Percentiles rank a stretch among this genome's conserved stretches.
These are phyloP conservation scores for Pachydiplax longipennis DNA, from an alignment of 2,888 invertebrate species.

Conservation along the genomic window DNA sequence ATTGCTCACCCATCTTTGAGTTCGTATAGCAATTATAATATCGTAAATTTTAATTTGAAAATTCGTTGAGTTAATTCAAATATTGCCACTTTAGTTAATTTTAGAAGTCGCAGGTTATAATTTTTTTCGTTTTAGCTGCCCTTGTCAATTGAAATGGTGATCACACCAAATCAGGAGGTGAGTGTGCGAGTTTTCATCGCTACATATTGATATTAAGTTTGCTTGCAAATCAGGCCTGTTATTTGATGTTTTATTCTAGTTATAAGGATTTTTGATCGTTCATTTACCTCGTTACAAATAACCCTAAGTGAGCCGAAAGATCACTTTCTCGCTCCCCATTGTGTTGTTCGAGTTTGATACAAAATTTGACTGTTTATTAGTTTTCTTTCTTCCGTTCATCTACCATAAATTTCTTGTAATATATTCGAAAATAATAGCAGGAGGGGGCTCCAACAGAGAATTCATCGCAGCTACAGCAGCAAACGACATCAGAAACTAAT, in stretches of 20 bases:
- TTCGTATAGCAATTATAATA: too few relatives aligned
- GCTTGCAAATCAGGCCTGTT: not conserved
- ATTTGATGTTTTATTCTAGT: not conserved
- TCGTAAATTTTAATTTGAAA: too few relatives aligned
- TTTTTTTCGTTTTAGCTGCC: not conserved
- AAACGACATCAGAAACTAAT: not conserved
- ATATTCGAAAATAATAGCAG: not conserved
- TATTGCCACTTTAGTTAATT: too few relatives aligned
- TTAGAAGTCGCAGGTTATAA: too few relatives aligned
- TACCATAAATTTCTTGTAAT: not conserved
- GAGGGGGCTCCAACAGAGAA: not conserved
- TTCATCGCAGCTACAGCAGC: not conserved
- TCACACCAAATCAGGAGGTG: constrained; percentile 8
- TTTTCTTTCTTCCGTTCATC: not conserved
- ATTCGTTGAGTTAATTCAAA: too few relatives aligned
- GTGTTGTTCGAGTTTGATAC: not conserved
- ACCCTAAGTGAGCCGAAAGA: not conserved
- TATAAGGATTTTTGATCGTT: not conserved
- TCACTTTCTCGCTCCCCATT: not conserved
- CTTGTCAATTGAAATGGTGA: not conserved
- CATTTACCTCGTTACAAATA: not conserved
- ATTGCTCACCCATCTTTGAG: too few relatives aligned
- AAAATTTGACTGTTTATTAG: not conserved
- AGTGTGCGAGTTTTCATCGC: not conserved
- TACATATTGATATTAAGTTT: not conserved